Conservation (phyloP, 2,797 vertebrate genomes). For the Helarctos malayanus region DNA sequence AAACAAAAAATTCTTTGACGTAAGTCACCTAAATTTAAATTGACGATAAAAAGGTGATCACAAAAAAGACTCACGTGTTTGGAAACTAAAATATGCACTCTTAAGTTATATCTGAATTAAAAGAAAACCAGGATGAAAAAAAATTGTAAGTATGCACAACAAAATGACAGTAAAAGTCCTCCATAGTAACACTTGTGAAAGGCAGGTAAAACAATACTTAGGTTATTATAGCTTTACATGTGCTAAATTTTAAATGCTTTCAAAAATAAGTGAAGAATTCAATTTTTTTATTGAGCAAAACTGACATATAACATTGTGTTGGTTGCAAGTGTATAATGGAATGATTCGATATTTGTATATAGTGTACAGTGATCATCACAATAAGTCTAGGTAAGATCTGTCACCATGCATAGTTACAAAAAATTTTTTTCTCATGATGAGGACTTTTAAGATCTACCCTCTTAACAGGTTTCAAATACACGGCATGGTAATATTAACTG, state of each 20-base stretch:
- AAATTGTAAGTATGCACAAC: not conserved
- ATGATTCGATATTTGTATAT: not conserved
- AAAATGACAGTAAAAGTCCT: not conserved
- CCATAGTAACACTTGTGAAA: not conserved
- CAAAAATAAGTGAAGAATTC: not conserved
- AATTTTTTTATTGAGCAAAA: not conserved
- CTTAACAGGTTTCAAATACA: not conserved
- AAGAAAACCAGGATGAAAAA: not conserved
- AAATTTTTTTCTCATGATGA: not conserved
- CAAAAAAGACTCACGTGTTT: not conserved
- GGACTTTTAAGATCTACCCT: not conserved
- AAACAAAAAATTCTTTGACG: not conserved
- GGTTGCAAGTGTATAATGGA: not conserved
- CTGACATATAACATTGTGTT: not conserved
- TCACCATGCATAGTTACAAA: not conserved
- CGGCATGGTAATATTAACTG: not conserved
- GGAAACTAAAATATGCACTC: not conserved
- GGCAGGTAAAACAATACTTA: not conserved
- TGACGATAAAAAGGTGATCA: not conserved
- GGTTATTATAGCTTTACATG: not conserved
- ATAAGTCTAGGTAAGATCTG: not conserved
- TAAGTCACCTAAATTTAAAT: slow-evolving; percentile 24
- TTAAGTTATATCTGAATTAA: not conserved
- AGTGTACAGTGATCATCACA: not conserved
- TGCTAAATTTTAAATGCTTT: not conserved